Evolutionary conservation across 1,140 invertebrate species (phyloP).

Genomic region (Tetragonula clypearis): DNA sequence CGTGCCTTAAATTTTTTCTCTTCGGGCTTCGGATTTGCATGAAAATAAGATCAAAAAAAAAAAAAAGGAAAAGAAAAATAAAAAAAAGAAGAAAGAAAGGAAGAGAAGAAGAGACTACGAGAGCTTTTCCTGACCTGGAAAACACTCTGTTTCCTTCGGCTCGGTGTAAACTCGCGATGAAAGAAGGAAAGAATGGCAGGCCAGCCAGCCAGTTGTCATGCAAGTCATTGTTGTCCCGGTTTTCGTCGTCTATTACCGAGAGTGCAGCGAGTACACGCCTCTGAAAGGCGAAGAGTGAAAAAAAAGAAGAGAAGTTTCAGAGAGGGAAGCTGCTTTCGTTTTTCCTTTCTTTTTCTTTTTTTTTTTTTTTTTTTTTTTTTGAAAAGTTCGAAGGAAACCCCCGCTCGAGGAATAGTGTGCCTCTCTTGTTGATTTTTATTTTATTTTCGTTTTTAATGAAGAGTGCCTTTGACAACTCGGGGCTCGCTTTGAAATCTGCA

Average conservation of each 20-base stretch:
- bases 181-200: background rate
- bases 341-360: background rate
- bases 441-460: background rate
- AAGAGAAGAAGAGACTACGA: too few relatives aligned
- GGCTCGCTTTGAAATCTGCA: too few relatives aligned
- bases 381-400: background rate
- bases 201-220: background rate
- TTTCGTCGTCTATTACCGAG: background rate
- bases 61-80: too few relatives aligned
- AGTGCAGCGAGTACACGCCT: background rate
- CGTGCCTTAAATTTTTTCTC: slow-evolving; percentile 13
- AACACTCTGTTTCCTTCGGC: background rate
- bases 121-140: background rate
- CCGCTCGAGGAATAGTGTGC: background rate
- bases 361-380: background rate
- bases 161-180: too few relatives aligned
- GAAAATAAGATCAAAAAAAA: background rate
- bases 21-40: background rate
- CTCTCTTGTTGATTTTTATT: background rate
- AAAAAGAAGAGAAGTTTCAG: background rate
- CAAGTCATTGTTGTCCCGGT: slow-evolving; percentile 9
- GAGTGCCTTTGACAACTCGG: background rate
- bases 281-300: too few relatives aligned
- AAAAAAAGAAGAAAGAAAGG: too few relatives aligned
- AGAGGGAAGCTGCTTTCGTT: background rate